Evolutionary conservation across 2,888 invertebrate species (phyloP).

Genomic region (Epiblema foenella): DNA sequence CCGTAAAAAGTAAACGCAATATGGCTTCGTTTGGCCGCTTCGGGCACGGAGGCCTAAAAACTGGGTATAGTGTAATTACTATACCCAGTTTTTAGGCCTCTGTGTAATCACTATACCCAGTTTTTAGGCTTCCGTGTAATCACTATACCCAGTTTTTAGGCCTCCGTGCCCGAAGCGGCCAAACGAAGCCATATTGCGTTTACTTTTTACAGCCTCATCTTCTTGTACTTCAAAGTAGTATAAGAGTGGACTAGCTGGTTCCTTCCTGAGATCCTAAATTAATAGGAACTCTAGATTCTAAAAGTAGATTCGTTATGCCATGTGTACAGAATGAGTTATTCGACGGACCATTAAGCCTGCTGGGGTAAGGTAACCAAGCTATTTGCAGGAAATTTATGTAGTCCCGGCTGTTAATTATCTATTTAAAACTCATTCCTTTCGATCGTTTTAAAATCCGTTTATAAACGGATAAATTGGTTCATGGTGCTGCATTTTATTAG

Average conservation of each 20-base stretch:
- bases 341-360: slow-evolving; percentile 38
- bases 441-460: slow-evolving; percentile 6
- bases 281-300: slow-evolving; percentile 15
- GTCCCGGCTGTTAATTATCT: slow-evolving; percentile 34
- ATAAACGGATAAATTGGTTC: background rate
- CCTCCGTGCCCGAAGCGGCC: too few species aligned
- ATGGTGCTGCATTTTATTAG: slow-evolving; percentile 4
- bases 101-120: too few species aligned
- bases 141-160: too few species aligned
- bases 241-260: background rate
- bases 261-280: background rate
- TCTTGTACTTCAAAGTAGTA: background rate
- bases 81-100: too few species aligned
- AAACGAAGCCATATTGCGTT: too few species aligned
- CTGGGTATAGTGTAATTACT: too few species aligned
- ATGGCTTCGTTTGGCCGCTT: too few species aligned
- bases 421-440: slow-evolving; percentile 16
- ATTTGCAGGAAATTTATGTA: slow-evolving; percentile 37
- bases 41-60: too few species aligned
- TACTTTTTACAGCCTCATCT: too few species aligned
- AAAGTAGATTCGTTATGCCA: slow-evolving; percentile 18
- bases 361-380: slow-evolving; percentile 32
- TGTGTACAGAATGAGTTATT: slow-evolving; percentile 35
- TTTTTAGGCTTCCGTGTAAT: too few species aligned
- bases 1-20: too few species aligned